Evolutionary conservation across 2,113 vertebrate species (phyloP), one percentile per base, ranked within the genome.

Genomic region (Anolis sagrei): DNA sequence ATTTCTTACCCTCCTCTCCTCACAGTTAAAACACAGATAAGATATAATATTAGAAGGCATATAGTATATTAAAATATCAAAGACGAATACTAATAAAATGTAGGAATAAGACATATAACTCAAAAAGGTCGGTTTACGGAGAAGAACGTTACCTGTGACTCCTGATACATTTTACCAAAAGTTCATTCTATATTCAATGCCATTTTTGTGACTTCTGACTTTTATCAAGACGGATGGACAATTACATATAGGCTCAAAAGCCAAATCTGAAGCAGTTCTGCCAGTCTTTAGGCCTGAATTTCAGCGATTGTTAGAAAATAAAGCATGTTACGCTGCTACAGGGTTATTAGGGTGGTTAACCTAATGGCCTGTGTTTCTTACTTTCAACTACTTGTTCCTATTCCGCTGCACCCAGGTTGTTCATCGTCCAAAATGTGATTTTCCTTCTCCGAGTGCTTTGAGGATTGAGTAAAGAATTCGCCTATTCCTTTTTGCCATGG

Each of bases 401-500:
- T 85, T 14, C 98, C 96, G 69, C 98, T 98, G 91, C 97, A 96
- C 11, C 97, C 97, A 0, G 97, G 96, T 64, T 95, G 93, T 18
- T 96, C 97, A 1, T 94, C 92, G 32, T 58, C 54, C 18, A 97
- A 96, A 11, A 76, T 81, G 69, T 88, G 93, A 89, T 97, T 98
- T 86, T 98, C 97, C 84, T 97, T 97, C 91, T 96, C 97, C 0
- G 94, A 92, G 54, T 91, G 96, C 86, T 95, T 96, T 29, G 97
- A 62, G 0, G 97, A 96, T 0, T 95, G 95, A 0, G 95, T 96
- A 34, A 98, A 98, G 94, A 99, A 99, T 54, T 98, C 97, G 4
- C 97, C 97, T 23, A 99, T 98, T 76, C 97, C 97, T 89, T 97
- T 98, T 92, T 98, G 98, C 98, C 98, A 99, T 49, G 94, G 90